Conservation (phyloP, 2,888 invertebrate genomes). For the Drosophila prolongata region DNA sequence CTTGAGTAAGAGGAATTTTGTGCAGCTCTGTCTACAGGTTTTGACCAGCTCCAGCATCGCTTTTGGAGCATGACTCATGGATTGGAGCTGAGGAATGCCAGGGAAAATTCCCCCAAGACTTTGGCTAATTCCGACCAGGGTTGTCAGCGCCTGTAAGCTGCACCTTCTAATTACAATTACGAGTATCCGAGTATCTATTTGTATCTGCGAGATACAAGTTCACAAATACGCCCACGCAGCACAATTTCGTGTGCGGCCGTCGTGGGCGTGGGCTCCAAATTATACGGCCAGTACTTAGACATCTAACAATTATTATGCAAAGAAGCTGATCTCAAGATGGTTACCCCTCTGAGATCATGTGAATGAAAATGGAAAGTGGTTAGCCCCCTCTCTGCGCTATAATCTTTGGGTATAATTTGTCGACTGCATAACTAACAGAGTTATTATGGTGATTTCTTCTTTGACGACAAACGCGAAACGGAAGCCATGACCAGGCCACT, state of each 20-base stretch:
- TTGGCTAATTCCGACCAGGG: constrained; percentile 42
- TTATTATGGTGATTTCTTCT: constrained; percentile 44
- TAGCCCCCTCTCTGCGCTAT: neutral
- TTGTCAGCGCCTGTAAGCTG: constrained; percentile 42
- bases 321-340: constrained; percentile 53
- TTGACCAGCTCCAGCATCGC: constrained; percentile 53
- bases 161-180: constrained; percentile 55
- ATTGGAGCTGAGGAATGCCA: constrained; percentile 59
- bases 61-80: constrained; percentile 53
- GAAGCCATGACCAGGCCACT: constrained; percentile 44
- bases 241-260: constrained; percentile 31
- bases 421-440: constrained; percentile 45
- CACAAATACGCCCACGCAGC: constrained; percentile 60
- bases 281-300: constrained; percentile 49
- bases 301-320: constrained; percentile 62
- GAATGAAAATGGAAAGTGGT: constrained; percentile 51
- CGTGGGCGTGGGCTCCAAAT: constrained; percentile 57
- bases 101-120: constrained; percentile 34
- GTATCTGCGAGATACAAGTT: constrained; percentile 58
- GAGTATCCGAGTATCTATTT: constrained; percentile 34
- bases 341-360: constrained; percentile 42
- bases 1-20: constrained; percentile 56
- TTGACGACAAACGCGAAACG: constrained; percentile 41
- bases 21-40: constrained; percentile 65
- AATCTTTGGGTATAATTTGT: constrained; percentile 31